Base-by-base conservation (phyloP, 2,888 invertebrate species). In the Siphlonurus alternatus region DNA sequence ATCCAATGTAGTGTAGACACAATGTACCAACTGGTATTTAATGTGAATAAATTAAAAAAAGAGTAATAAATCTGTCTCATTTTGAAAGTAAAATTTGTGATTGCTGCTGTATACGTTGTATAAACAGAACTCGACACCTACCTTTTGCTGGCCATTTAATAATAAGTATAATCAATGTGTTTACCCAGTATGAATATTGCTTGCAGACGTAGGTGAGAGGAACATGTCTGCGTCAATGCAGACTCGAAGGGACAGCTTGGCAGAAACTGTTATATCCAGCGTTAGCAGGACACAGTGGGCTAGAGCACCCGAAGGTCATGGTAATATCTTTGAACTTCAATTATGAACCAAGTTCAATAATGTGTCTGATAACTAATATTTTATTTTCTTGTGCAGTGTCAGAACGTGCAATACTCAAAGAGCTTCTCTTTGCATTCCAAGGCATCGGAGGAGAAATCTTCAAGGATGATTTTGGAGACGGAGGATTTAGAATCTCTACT, bases 401-500 rank as follows among this genome's bases (percentile, higher is more conserved):
- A 1, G 80, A 80, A 70, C 74, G 76, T 67, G 78, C 81, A 61
- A 72, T 85, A 66, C 84, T 89, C 1, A 84, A 87, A 71, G 93
- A 92, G 71, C 82, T 93, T 15, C 83, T 96, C 61, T 88, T 89
- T 71, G 85, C 88, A 1, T 88, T 95, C 67, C 92, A 93, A 73
- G 96, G 96, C 2, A 89, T 96, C 66, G 87, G 89, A 71, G 87
- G 92, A 22, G 86, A 85, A 70, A 81, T 85, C 70, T 77, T 90
- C 23, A 83, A 83, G 67, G 82, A 84, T 70, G 85, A 88, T 73
- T 76, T 70, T 54, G 70, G 73, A 19, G 54, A 69, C 61, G 71
- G 70, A 60, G 69, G 68, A 22, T 71, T 69, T 66, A 69, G 68
- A 65, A 67, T 71, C 38, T 66, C 67, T n/a, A 65, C 69, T 10